A percentile compares a stretch with the other conserved stretches of the same genome.
Evolutionary conservation across 2,888 invertebrate species (phyloP).

Genomic region (Callinectes sapidus): DNA sequence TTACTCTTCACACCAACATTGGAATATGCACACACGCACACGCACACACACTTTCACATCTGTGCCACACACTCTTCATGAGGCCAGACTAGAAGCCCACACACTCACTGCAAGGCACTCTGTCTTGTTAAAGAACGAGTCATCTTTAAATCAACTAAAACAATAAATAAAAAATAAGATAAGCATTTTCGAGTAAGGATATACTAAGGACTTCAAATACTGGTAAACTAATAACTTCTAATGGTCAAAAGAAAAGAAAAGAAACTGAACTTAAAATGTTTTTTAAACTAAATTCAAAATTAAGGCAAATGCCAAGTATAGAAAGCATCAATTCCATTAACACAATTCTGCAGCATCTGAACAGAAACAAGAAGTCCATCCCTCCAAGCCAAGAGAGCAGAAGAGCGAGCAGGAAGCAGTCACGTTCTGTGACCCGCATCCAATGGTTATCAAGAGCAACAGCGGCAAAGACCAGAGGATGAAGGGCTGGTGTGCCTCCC

Average conservation of each 20-base stretch:
- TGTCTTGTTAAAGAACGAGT: neutral
- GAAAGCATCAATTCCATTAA: neutral
- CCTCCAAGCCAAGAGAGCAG: neutral
- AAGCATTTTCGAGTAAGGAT: neutral
- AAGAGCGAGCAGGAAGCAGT: neutral
- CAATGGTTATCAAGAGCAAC: neutral
- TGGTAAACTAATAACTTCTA: neutral
- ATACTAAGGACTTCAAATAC: neutral
- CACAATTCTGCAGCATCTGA: neutral
- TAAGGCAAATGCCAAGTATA: neutral
- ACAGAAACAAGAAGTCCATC: neutral
- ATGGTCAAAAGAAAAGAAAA: neutral
- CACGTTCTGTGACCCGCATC: neutral
- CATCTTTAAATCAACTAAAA: neutral
- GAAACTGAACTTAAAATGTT: neutral
- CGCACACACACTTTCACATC: neutral
- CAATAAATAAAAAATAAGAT: neutral
- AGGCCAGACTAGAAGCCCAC: too few relatives aligned
- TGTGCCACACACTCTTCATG: neutral
- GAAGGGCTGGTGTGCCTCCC: neutral
- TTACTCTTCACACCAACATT: constrained; percentile 34
- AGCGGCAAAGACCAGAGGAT: neutral
- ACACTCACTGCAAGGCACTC: neutral
- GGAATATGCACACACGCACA: neutral
- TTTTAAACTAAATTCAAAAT: neutral